Percentiles rank a stretch among this genome's conserved stretches.
Evolutionary conservation across 2,113 vertebrate genomes (phyloP).

Genomic region (Ursus arctos): DNA sequence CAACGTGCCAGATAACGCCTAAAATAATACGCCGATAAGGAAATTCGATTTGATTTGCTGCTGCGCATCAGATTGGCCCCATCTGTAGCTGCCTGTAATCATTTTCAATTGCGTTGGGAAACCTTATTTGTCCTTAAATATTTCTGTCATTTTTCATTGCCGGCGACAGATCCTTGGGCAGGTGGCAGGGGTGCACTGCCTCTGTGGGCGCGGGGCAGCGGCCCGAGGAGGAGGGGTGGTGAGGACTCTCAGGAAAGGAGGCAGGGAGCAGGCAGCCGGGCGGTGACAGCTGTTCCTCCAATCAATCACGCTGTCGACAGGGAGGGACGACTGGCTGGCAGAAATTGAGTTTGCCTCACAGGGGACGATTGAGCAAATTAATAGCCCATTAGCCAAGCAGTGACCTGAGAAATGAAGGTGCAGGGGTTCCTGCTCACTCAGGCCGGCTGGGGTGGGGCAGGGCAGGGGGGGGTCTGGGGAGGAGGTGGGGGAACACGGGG

Average conservation of each 20-base stretch:
- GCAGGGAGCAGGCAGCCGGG: constrained; percentile 80
- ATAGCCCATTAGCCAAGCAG: constrained; percentile 99
- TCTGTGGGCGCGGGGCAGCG: constrained; percentile 74
- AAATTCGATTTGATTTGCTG: constrained; percentile 98
- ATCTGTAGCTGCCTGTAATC: constrained; percentile 91
- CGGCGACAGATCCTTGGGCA: constrained; percentile 88
- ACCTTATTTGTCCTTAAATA: constrained; percentile 93
- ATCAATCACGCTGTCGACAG: constrained; percentile 97
- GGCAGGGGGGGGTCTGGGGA: constrained; percentile 84
- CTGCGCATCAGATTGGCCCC: constrained; percentile 90
- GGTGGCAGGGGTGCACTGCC: constrained; percentile 76
- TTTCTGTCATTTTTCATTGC: constrained; percentile 94
- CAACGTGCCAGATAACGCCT: constrained; percentile 97
- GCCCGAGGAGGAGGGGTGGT: constrained; percentile 85
- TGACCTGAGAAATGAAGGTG: constrained; percentile 98
- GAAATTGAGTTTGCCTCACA: constrained; percentile 98
- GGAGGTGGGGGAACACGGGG: constrained; percentile 73
- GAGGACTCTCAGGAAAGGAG: constrained; percentile 62
- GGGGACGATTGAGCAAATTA: constrained; percentile 98
- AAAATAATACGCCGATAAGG: constrained; percentile 99
- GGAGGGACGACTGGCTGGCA: constrained; percentile 89
- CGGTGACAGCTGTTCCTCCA: constrained; percentile 96
- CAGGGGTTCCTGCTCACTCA: constrained; percentile 84
- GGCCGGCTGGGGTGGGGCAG: constrained; percentile 84
- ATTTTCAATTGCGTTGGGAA: constrained; percentile 93